These are phyloP conservation scores for Lamellibrachia satsuma DNA, from an alignment of 2,888 invertebrate genomes.

Conservation along the genomic window DNA sequence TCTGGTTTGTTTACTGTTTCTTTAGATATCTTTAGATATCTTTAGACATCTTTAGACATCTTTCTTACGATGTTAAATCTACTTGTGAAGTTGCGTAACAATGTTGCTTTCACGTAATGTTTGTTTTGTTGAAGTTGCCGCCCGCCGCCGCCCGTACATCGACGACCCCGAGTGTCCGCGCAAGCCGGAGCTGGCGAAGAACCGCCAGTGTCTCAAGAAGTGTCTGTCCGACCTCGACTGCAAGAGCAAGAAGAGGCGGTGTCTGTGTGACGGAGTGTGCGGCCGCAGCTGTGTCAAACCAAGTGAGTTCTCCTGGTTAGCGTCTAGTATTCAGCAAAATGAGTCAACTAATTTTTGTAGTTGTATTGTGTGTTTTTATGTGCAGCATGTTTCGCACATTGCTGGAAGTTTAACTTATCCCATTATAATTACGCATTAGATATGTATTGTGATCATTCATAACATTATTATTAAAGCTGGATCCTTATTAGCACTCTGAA, in stretches of 20 bases:
- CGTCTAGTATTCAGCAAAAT: background rate
- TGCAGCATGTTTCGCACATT: no score
- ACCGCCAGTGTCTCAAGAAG: constrained; percentile 78
- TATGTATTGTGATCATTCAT: no score
- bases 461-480: no score
- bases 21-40: no score
- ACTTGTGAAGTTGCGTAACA: background rate
- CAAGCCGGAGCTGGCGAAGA: constrained; percentile 37
- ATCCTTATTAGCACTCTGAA: no score
- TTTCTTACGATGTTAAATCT: no score
- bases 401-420: no score
- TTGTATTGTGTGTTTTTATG: no score
- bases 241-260: constrained; percentile 94
- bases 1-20: no score
- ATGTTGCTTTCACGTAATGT: background rate
- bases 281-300: constrained; percentile 98
- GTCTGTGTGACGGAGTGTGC: constrained; percentile 92
- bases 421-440: no score
- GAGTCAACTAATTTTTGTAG: background rate
- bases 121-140: background rate
- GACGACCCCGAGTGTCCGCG: constrained; percentile 39
- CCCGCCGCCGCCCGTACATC: constrained; percentile 20
- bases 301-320: constrained; percentile 71
- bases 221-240: constrained; percentile 95
- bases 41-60: no score